Percentiles rank a stretch among this genome's conserved stretches.
phyloP scores from a whole-genome alignment of 2,888 invertebrate genomes.

The Notocelia uddmanniana region DNA sequence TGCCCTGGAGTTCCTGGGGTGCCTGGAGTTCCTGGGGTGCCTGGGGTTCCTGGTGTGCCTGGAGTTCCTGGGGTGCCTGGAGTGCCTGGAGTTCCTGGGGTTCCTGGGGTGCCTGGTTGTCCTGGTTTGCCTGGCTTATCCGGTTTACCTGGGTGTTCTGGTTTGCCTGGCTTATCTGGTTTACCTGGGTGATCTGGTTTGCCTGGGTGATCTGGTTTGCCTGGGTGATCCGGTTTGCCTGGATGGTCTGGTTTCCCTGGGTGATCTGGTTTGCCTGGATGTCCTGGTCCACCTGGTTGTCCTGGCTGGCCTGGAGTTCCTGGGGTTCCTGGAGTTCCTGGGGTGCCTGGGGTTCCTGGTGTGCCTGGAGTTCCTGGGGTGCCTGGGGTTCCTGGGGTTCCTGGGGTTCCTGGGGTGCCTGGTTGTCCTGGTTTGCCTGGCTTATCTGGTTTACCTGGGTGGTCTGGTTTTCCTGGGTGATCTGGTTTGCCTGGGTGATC shows the following conservation, averaged over 20 bases:
- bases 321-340: not conserved
- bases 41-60: not conserved
- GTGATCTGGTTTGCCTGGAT: not conserved
- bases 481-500: not conserved
- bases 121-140: not conserved
- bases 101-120: not conserved
- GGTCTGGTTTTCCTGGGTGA: not conserved
- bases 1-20: not conserved
- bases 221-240: not conserved
- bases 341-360: not conserved
- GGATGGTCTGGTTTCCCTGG: not conserved
- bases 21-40: not conserved
- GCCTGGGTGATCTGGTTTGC: not conserved
- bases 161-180: not conserved
- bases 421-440: not conserved
- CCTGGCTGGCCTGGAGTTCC: conserved; percentile 3
- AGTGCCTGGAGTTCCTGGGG: not conserved
- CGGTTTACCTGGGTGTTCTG: not conserved
- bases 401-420: not conserved
- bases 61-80: not conserved
- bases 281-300: not conserved
- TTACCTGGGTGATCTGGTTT: not conserved
- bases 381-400: not conserved
- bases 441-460: not conserved
- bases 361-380: not conserved